Base-by-base conservation (phyloP, 2,888 invertebrate genomes). In the Pteria penguin region DNA sequence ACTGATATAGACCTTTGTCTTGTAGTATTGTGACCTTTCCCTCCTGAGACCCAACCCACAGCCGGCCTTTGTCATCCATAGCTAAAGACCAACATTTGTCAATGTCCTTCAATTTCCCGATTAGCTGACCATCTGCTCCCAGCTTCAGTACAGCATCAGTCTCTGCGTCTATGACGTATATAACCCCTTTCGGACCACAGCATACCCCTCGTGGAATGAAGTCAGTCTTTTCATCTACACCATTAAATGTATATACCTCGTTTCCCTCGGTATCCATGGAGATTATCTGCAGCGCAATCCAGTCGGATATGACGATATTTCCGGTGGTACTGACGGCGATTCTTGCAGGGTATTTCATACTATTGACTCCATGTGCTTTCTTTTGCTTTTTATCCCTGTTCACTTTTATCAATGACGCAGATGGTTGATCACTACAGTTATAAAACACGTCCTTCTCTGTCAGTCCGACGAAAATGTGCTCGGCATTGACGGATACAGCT, bases 401-500 rank as follows among this genome's bases (percentile, higher is more conserved):
- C 31, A 76, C 61, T 2, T 36, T 45, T 18, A 63, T 32, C 8
- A 76, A 55, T n/a, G 62, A 61, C 4, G 72, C 68, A 27, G 58
- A 45, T 14, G 71, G 72, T 11, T 61, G 36, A 26, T 33, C 57
- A 5, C 58, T 68, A 27, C 55, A 55, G 24, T 72, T 45, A 57
- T 61, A 76, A 29, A 76, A 76, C 5, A 68, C 72, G 54, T 76
- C 76, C 14, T 72, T 72, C 71, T 76, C 76, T 4, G 72, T 72
- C 24, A 72, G 55, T 5, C 72, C 68, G n/a, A 68, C 61, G 18
- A 68, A 24, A 24, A 76, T 22, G 1, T 26, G 14, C 4, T 76
- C 58, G 32, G 26, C n/a, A 8, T 65, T 60, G 11, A 5, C 11
- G 58, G 45, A 32, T 11, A 36, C 26, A 31, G 65, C 36, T 4